phyloP scores from a whole-genome alignment of 2,113 vertebrate species.

The Laticauda colubrina region DNA sequence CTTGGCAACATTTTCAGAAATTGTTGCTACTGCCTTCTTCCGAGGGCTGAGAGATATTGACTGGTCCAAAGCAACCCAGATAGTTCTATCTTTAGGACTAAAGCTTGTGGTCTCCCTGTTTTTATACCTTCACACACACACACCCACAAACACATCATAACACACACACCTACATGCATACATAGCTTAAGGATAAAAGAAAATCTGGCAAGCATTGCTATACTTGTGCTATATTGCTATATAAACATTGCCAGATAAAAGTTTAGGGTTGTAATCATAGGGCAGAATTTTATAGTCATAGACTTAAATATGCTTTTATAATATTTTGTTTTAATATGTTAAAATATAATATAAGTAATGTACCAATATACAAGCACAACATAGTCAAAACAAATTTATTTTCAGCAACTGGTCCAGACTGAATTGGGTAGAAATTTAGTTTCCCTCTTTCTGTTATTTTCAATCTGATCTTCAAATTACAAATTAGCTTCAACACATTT shows the following conservation, averaged over 20 bases:
- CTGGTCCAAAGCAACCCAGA: not conserved
- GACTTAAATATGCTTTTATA: not conserved
- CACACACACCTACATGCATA: not conserved
- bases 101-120: not conserved
- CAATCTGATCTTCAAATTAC: not conserved
- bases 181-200: not conserved
- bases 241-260: not conserved
- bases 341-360: not conserved
- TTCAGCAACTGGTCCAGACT: not conserved
- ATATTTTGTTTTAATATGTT: not conserved
- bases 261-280: not conserved
- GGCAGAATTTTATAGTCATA: not conserved
- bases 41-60: not conserved
- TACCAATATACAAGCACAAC: not conserved
- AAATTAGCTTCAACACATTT: not conserved
- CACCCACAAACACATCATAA: no score
- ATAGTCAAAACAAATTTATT: not conserved
- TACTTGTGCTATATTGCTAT: not conserved
- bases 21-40: not conserved
- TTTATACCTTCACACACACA: not conserved
- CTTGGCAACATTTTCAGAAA: not conserved
- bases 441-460: not conserved
- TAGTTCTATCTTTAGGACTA: not conserved
- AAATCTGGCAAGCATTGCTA: not conserved
- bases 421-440: not conserved